Conservation (phyloP, 2,888 invertebrate genomes). For the Hydriomena furcata region DNA sequence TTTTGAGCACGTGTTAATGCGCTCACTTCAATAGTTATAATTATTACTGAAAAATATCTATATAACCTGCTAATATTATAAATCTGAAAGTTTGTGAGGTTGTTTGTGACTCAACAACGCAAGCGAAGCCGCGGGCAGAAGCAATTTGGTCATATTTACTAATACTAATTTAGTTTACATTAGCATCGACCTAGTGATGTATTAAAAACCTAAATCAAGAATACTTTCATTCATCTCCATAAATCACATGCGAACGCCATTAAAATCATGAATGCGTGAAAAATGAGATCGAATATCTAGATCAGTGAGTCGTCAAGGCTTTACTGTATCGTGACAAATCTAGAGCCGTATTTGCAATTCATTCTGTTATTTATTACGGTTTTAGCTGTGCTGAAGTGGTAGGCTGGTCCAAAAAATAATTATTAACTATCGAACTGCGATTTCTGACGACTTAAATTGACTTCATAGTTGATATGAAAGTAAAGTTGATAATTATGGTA, state of each 20-base stretch:
- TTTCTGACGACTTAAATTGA: no score
- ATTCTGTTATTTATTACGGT: slow-evolving; percentile 58
- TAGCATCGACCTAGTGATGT: background rate
- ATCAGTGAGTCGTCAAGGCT: slow-evolving; percentile 45
- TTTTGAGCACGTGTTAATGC: no score
- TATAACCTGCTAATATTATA: no score
- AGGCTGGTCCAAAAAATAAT: slow-evolving; percentile 5
- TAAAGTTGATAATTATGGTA: slow-evolving; percentile 11
- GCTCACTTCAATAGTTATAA: no score
- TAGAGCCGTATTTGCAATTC: slow-evolving; percentile 54
- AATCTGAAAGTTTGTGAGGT: no score
- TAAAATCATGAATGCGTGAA: slow-evolving; percentile 33
- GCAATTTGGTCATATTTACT: no score
- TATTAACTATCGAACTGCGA: no score
- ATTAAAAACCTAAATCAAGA: slow-evolving; percentile 12
- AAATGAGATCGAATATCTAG: slow-evolving; percentile 35
- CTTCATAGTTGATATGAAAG: no score
- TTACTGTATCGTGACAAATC: slow-evolving; percentile 49
- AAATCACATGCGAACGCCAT: slow-evolving; percentile 29
- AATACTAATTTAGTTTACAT: no score
- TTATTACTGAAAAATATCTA: no score
- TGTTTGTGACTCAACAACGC: no score
- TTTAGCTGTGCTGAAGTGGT: slow-evolving; percentile 34
- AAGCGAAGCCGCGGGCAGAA: no score
- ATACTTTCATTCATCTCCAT: slow-evolving; percentile 28